phyloP scores from a whole-genome alignment of 2,888 invertebrate genomes.

The Drosophila maculinotata region DNA sequence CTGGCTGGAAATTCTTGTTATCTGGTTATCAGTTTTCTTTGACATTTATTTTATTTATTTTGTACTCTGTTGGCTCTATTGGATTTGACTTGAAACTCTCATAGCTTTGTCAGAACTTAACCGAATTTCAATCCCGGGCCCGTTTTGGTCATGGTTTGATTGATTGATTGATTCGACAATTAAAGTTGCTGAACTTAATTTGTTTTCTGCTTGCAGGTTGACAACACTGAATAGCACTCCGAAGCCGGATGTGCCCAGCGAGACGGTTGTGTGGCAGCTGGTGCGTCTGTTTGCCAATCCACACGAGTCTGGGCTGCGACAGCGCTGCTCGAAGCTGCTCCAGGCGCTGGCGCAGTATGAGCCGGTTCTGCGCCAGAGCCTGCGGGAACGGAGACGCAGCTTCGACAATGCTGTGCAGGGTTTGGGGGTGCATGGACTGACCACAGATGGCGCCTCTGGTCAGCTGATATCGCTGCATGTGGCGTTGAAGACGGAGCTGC shows the following conservation, averaged over 20 bases:
- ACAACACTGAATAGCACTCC: constrained; percentile 85
- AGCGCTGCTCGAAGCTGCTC: constrained; percentile 88
- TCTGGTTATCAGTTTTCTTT: no score
- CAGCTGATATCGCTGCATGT: constrained; percentile 91
- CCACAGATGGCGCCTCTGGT: constrained; percentile 87
- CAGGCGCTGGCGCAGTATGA: constrained; percentile 88
- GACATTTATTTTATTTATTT: no score
- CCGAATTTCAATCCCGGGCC: no score
- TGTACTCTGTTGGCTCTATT: no score
- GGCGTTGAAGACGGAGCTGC: constrained; percentile 93
- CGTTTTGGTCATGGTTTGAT: no score
- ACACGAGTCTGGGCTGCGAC: constrained; percentile 88
- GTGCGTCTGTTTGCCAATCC: constrained; percentile 89
- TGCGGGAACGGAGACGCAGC: constrained; percentile 89
- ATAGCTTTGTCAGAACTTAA: no score
- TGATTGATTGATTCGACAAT: not conserved
- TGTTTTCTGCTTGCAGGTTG: constrained; percentile 76
- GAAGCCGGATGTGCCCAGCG: constrained; percentile 89
- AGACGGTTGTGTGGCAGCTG: constrained; percentile 93
- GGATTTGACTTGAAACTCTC: no score
- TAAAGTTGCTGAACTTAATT: no score
- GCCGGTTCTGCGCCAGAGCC: constrained; percentile 88
- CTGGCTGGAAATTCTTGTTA: no score
- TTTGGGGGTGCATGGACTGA: constrained; percentile 93
- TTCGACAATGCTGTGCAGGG: constrained; percentile 95